Evolutionary conservation across 2,113 vertebrate genomes (phyloP).

Genomic region (Leucoraja erinaceus): DNA sequence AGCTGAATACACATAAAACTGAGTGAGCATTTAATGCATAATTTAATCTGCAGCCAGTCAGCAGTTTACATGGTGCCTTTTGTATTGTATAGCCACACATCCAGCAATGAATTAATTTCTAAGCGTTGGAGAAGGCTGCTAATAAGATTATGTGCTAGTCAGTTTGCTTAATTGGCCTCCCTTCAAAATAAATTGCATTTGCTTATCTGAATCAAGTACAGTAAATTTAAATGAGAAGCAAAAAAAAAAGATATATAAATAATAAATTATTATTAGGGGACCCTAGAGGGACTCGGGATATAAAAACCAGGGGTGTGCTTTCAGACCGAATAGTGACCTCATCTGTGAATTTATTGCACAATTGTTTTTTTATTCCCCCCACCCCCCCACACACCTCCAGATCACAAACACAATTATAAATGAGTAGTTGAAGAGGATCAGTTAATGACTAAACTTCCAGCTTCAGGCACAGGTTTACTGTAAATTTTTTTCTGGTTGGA

Average conservation of each 20-base stretch:
- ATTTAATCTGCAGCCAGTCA: slow-evolving; percentile 15
- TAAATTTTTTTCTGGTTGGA: slow-evolving; percentile 16
- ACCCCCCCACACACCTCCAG: background rate
- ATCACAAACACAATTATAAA: background rate
- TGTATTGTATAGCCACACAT: slow-evolving; percentile 30
- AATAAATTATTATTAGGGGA: slow-evolving; percentile 15
- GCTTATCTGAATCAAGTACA: slow-evolving; percentile 41
- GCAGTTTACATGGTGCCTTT: slow-evolving; percentile 30
- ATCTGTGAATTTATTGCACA: slow-evolving; percentile 42
- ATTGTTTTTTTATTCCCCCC: background rate
- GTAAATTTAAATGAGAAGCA: slow-evolving; percentile 24
- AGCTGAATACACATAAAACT: slow-evolving; percentile 38
- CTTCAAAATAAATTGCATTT: slow-evolving; percentile 46
- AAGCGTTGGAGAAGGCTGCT: slow-evolving; percentile 41
- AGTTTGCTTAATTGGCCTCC: slow-evolving; percentile 50
- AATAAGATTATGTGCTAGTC: slow-evolving; percentile 45
- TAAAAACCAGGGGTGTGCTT: slow-evolving; percentile 38
- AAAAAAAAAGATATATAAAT: slow-evolving; percentile 18
- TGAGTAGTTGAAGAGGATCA: background rate
- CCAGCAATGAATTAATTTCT: slow-evolving; percentile 49
- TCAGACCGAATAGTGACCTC: slow-evolving; percentile 39
- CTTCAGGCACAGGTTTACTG: slow-evolving; percentile 35
- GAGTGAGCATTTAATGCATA: slow-evolving; percentile 36
- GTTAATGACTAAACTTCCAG: slow-evolving; percentile 5
- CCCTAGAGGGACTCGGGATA: too few relatives aligned